These are phyloP conservation scores for Lonchura striata DNA, from an alignment of 2,113 vertebrate genomes.

Conservation along the genomic window DNA sequence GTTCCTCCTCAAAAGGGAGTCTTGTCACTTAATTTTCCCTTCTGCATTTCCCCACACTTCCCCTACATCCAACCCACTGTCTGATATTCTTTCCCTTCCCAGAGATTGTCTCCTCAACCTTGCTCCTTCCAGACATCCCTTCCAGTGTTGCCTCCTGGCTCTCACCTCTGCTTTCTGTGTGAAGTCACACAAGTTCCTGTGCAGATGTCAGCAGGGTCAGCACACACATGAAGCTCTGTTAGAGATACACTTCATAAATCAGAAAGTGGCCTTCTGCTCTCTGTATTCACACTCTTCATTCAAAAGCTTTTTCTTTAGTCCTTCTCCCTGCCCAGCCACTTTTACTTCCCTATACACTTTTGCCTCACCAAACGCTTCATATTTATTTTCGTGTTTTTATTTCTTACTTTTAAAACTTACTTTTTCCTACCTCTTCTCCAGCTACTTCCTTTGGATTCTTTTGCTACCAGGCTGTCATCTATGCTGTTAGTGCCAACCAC, in stretches of 20 bases:
- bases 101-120: background rate
- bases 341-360: background rate
- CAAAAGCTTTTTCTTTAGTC: background rate
- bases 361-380: background rate
- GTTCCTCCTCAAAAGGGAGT: background rate
- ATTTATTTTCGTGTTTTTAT: background rate
- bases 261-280: background rate
- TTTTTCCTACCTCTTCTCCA: background rate
- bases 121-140: background rate
- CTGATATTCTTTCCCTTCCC: background rate
- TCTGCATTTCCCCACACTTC: background rate
- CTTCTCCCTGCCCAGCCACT: background rate
- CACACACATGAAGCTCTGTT: background rate
- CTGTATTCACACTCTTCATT: background rate
- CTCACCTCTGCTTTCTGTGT: background rate
- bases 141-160: background rate
- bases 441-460: background rate
- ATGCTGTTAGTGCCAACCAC: background rate
- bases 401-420: background rate
- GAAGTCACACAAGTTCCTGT: background rate
- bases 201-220: background rate
- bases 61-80: background rate
- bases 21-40: background rate
- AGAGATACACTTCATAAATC: background rate
- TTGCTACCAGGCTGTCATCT: background rate